phyloP scores from a whole-genome alignment of 2,113 vertebrate genomes.

The Todiramphus saurophagus region DNA sequence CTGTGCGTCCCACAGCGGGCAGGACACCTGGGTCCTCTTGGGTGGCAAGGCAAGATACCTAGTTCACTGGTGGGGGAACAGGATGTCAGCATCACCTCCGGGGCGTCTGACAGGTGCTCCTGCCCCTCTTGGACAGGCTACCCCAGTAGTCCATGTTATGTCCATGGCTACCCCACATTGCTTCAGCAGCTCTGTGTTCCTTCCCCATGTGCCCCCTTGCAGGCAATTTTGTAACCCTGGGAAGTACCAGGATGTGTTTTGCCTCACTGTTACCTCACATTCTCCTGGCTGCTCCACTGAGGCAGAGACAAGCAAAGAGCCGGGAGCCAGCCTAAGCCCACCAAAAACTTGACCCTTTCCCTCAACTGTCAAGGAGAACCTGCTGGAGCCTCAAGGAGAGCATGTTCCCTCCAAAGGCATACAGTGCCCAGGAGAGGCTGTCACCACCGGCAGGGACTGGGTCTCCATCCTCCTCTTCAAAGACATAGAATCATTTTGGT shows the following conservation, averaged over 20 bases:
- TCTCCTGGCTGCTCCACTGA: neutral
- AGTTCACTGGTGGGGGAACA: neutral
- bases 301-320: neutral
- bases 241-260: neutral
- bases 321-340: neutral
- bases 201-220: neutral
- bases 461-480: neutral
- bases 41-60: neutral
- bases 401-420: accelerated
- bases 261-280: accelerated
- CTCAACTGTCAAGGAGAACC: neutral
- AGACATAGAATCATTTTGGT: neutral
- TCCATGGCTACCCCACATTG: neutral
- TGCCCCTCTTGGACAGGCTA: neutral
- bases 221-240: neutral
- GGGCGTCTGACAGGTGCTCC: neutral
- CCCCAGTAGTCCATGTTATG: no score
- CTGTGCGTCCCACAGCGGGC: neutral
- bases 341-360: neutral
- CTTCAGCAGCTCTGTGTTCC: neutral
- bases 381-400: neutral
- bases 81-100: neutral
- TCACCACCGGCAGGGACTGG: accelerated
- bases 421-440: neutral
- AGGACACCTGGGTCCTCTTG: neutral